Evolutionary conservation across 2,113 vertebrate species (phyloP).

Genomic region (Strix aluco): DNA sequence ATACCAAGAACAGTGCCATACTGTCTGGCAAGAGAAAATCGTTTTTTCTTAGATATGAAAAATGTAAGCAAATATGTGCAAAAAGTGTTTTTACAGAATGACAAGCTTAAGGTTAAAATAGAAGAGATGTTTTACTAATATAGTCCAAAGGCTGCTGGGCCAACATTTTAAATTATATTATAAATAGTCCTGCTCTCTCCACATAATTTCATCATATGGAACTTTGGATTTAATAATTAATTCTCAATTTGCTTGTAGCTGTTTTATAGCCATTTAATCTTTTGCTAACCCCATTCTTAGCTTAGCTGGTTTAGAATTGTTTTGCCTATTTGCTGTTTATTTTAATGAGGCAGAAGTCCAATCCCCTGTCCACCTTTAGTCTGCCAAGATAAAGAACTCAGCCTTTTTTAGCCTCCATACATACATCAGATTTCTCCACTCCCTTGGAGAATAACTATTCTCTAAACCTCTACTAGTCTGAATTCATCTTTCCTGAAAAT

Average conservation of each 20-base stretch:
- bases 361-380: neutral
- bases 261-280: neutral
- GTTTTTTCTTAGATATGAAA: neutral
- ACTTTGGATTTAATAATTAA: neutral
- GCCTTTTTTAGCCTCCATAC: neutral
- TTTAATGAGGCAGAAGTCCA: neutral
- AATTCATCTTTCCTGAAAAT: neutral
- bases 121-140: neutral
- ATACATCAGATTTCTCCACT: neutral
- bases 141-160: neutral
- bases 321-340: neutral
- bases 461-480: neutral
- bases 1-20: neutral
- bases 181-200: neutral
- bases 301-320: neutral
- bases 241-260: neutral
- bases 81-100: neutral
- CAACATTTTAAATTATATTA: neutral
- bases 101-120: neutral
- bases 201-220: neutral
- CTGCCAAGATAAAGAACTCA: neutral
- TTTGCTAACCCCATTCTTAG: neutral
- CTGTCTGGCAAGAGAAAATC: neutral
- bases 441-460: neutral
- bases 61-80: neutral